Evolutionary conservation across 2,888 invertebrate species (phyloP).

Genomic region (Agrochola circellaris): DNA sequence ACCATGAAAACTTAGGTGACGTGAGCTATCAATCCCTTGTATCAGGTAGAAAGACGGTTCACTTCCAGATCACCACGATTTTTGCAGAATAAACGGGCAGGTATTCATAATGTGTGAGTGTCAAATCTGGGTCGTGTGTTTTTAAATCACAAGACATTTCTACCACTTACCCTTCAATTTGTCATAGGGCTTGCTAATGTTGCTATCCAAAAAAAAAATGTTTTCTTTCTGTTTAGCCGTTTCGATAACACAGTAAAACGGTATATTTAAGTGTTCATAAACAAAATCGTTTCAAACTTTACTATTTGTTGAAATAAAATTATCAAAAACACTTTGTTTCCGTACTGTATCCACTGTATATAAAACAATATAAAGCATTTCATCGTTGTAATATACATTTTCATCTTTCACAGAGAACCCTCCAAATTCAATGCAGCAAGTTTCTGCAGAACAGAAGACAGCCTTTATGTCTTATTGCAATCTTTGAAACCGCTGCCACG

Average conservation of each 20-base stretch:
- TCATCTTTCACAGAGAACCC: not conserved
- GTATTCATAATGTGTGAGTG: not conserved
- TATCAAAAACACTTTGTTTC: not conserved
- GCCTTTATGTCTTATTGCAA: slow-evolving; percentile 18
- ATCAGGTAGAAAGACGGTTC: not conserved
- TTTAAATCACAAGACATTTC: not conserved
- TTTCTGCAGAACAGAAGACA: slow-evolving; percentile 8
- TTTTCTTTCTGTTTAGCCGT: not conserved
- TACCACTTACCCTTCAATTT: not conserved
- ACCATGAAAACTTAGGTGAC: not conserved
- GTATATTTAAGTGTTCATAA: not conserved
- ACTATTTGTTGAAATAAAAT: not conserved
- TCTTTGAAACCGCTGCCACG: slow-evolving; percentile 18
- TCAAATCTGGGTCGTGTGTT: not conserved
- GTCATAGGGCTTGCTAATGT: not conserved
- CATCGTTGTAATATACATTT: not conserved
- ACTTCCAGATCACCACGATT: not conserved
- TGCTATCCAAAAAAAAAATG: not conserved
- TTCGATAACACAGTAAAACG: not conserved
- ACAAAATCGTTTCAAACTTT: not conserved
- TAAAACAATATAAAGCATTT: not conserved
- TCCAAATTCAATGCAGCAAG: slow-evolving; percentile 24
- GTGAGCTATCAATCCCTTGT: not conserved
- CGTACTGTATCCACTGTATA: not conserved
- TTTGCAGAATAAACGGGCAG: not conserved